These are phyloP conservation scores for Ardeotis arabs DNA, from an alignment of 2,113 vertebrate species.

Conservation along the genomic window DNA sequence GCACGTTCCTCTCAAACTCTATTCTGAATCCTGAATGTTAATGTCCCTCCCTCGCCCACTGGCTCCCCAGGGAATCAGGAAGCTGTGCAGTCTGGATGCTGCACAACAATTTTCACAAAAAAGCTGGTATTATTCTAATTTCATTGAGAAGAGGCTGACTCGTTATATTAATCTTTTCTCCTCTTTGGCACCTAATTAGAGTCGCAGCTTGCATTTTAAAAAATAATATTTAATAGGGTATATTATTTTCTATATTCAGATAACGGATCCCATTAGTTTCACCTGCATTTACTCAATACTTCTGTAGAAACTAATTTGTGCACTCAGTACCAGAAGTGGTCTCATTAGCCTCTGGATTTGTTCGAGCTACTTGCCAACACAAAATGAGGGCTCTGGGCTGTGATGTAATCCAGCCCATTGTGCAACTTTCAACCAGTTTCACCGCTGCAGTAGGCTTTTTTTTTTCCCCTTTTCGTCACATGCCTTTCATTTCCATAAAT, in stretches of 20 bases:
- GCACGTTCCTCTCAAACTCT: neutral
- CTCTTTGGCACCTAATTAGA: neutral
- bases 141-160: neutral
- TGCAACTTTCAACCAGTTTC: constrained; percentile 19
- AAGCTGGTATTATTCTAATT: constrained; percentile 5
- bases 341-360: constrained; percentile 23
- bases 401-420: neutral
- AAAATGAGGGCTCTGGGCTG: neutral
- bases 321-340: constrained; percentile 15
- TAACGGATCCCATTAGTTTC: constrained; percentile 46
- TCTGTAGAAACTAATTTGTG: constrained; percentile 31
- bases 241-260: constrained; percentile 47
- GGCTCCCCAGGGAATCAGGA: neutral
- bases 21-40: neutral
- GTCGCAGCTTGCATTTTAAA: neutral
- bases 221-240: constrained; percentile 17
- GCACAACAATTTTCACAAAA: neutral
- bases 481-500: constrained; percentile 45
- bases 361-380: neutral
- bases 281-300: constrained; percentile 38
- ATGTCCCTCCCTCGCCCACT: neutral
- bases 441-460: neutral
- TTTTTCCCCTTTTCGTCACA: neutral
- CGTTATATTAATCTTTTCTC: neutral
- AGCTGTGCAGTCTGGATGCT: neutral